Evolutionary conservation across 1,140 invertebrate genomes (phyloP).

Genomic region (Heliconius himera): DNA sequence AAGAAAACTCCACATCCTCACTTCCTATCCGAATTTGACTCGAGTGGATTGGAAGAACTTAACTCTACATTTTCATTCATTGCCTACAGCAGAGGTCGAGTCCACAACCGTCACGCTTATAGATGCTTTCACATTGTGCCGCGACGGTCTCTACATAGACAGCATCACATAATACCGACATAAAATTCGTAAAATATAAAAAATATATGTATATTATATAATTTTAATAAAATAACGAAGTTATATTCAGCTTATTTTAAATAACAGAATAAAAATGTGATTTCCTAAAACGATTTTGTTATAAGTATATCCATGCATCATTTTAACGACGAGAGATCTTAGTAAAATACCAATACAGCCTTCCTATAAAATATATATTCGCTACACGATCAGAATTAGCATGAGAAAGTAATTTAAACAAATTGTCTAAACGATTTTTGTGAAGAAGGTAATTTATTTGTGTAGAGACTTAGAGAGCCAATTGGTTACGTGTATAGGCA

Average conservation of each 20-base stretch:
- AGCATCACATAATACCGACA: no score
- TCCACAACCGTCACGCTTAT: no score
- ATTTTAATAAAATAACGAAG: neutral
- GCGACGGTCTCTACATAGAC: no score
- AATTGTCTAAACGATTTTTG: slow-evolving; percentile 76
- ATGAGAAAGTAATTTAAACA: slow-evolving; percentile 78
- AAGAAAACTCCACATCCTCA: no score
- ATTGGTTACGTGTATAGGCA: slow-evolving; percentile 26
- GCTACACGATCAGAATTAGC: slow-evolving; percentile 65
- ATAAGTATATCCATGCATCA: slow-evolving; percentile 20
- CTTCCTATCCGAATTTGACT: no score
- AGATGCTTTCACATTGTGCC: no score
- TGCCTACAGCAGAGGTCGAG: no score
- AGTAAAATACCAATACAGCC: slow-evolving; percentile 7
- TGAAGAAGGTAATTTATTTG: slow-evolving; percentile 63
- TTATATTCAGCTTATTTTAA: neutral
- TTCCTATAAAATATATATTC: slow-evolving; percentile 60
- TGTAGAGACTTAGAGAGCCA: slow-evolving; percentile 41
- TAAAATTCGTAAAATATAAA: neutral
- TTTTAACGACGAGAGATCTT: slow-evolving; percentile 10
- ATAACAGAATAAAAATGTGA: neutral
- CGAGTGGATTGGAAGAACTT: no score
- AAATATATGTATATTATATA: neutral
- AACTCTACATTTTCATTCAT: no score
- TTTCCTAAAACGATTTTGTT: slow-evolving; percentile 17